phyloP scores from a whole-genome alignment of 2,113 vertebrate species.

The Sebastes fasciatus region DNA sequence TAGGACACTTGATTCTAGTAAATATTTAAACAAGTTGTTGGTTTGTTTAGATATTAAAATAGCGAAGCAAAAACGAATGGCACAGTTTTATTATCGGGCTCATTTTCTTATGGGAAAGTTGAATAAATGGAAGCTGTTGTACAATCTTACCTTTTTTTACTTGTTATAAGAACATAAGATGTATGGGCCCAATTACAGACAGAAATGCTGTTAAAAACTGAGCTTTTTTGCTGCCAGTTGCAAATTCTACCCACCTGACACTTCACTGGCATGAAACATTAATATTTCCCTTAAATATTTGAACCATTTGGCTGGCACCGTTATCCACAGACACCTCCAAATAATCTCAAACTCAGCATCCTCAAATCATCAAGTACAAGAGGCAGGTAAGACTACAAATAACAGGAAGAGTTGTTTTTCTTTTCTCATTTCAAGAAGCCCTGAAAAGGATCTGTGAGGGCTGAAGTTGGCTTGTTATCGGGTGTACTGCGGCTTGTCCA shows the following conservation, averaged over 20 bases:
- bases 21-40: neutral
- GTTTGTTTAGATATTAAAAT: neutral
- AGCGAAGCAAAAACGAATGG: neutral
- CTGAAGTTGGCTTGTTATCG: conserved; percentile 14
- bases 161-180: neutral
- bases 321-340: conserved; percentile 2
- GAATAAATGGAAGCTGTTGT: neutral
- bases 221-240: neutral
- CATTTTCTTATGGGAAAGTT: neutral
- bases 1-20: neutral
- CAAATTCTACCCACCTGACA: neutral
- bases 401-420: neutral
- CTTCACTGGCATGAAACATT: conserved; percentile 22
- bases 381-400: neutral
- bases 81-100: neutral
- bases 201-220: neutral
- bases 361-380: neutral
- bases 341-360: neutral
- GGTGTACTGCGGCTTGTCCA: neutral
- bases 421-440: neutral
- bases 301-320: neutral
- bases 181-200: neutral
- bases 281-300: conserved; percentile 25
- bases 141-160: neutral
- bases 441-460: neutral